These are phyloP conservation scores for Amaurobius ferox DNA, from an alignment of 2,888 invertebrate genomes.

Conservation along the genomic window DNA sequence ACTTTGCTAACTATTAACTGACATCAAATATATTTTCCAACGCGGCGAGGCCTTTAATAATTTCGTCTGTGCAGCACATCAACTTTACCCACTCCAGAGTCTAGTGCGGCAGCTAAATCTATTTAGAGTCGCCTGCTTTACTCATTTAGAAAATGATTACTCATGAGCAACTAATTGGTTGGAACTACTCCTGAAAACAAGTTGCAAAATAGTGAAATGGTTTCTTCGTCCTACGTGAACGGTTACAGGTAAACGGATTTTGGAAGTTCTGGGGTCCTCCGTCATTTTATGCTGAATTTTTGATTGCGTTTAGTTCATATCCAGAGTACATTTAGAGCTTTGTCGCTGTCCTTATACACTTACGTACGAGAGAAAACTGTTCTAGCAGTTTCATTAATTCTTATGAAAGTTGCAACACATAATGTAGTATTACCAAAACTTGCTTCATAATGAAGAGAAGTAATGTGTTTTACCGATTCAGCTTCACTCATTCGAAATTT, in stretches of 20 bases:
- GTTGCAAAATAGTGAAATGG: constrained; percentile 59
- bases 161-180: constrained; percentile 16
- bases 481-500: neutral
- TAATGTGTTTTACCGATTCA: neutral
- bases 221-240: constrained; percentile 23
- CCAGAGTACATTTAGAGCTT: neutral
- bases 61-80: too few species aligned
- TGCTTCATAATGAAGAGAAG: neutral
- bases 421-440: neutral
- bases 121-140: constrained; percentile 43
- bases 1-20: too few species aligned
- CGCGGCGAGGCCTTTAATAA: too few species aligned
- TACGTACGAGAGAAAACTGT: neutral
- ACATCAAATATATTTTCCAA: too few species aligned
- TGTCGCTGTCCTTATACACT: neutral
- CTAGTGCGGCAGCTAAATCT: constrained; percentile 15
- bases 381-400: constrained; percentile 3
- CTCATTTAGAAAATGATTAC: constrained; percentile 66
- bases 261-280: constrained; percentile 12
- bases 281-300: constrained; percentile 9
- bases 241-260: constrained; percentile 59
- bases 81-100: too few species aligned
- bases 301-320: constrained; percentile 16
- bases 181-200: constrained; percentile 33
- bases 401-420: neutral